Evolutionary conservation across 1,140 invertebrate species (phyloP), one percentile per base, ranked within the genome.

Genomic region (Drosophila pseudoananassae): DNA sequence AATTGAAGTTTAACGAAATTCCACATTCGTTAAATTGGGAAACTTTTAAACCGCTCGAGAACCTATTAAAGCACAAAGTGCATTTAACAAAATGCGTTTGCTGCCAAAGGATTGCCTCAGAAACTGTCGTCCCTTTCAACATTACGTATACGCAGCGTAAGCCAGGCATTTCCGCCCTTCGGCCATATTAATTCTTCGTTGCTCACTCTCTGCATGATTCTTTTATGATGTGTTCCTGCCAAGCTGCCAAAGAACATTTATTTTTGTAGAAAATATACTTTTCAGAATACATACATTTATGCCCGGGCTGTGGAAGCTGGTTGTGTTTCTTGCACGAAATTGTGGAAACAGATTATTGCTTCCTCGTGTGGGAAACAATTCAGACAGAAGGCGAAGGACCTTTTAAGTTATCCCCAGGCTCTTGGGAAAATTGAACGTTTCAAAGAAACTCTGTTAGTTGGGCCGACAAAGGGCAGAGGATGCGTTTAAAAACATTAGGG

Each of bases 301-400:
- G 38, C 9, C 9, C 27, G 61, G 52, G 38, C 40, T 63, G 12
- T 8, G 69, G 10, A 40, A 53, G 40, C 54, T 14, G 29, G 76
- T 60, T 43, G 63, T 63, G 59, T 36, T 56, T 73, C 51, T 73
- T 40, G 45, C 59, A 52, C 61, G 45, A 77, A 77, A 81, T 70
- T 63, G 53, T 75, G 57, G 74, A 78, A 74, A 76, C 82, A 70
- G 82, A 85, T 85, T 85, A 85, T 87, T 87, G 69, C 82, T 75
- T 75, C 73, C 82, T 47, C 60, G 66, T 80, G 63, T 76, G 63
- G 54, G 54, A 54, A 69, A 46, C 56, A 45, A 46, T 38, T 60
- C 47, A 68, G 69, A 66, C 53, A 47, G 15, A 60, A 60, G 31
- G 17, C 31, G 14, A 68, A 31, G 43, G 50, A n/a, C 50, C 49